Base-by-base conservation (phyloP, 30 jellyfish, hydroid and myxozoan genomes). In the Turritopsis rubra region DNA sequence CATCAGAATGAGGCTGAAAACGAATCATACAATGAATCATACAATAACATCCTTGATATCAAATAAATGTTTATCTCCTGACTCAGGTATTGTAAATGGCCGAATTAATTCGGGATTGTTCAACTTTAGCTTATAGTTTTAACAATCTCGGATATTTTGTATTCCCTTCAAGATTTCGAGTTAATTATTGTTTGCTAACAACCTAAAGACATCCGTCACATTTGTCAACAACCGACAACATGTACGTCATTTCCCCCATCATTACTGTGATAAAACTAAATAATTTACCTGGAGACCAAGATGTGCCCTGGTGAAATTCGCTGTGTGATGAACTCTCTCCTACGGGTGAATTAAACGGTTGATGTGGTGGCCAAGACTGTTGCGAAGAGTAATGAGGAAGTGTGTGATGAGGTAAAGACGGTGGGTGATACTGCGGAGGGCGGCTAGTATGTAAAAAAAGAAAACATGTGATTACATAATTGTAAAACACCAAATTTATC, bases 391-490 rank as follows among this genome's bases (percentile, higher is more conserved):
- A 54, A 20, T 52, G 85, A 21, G 74, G 74, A 25, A n/a, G 60
- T 41, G 60, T 5, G 13, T 41, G 29, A 24, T 52, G 84, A 7
- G 84, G 88, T 81, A 81, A 20, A 53, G 88, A 22, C 21, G 88
- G 88, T 1, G 88, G 84, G 24, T 79, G 85, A 21, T 81, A 81
- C 65, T 81, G 86, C 28, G 88, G 88, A 21, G 85, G 85, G 8
- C 88, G 88, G 52, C 77, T 68, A 68, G 60, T 41, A 41, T 41
- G 13, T 41, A 41, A 5, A 41, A 41, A 41, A 41, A 41, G 13
- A 13, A 3, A 41, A 41, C 13, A 3, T 3, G 60, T 3, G 60
- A 41, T 41, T 5, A 41, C 13, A 13, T 41, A 13, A 41, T 41
- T 5, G 60, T 41, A n/a, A n/a, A n/a, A n/a, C n/a, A n/a, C n/a